Conservation (phyloP, 2,797 vertebrate species). For the Tapirus indicus region DNA sequence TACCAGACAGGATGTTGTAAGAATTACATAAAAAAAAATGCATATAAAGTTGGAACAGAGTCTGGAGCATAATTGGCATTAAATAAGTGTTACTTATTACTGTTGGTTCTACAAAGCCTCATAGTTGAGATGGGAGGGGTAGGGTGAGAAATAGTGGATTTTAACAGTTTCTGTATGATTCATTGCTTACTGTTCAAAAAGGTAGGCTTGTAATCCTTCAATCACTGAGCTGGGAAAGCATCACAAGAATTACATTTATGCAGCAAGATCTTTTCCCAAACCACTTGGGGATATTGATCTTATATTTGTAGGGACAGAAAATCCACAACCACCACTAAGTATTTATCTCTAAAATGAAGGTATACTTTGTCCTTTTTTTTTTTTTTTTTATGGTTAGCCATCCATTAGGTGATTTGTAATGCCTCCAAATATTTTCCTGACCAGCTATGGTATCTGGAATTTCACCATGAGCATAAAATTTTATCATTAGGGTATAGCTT, state of each 20-base stretch:
- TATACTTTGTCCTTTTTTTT: not conserved
- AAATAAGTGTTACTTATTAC: not conserved
- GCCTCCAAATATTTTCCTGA: not conserved
- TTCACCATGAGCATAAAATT: not conserved
- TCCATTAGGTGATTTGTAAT: not conserved
- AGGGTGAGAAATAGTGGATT: not conserved
- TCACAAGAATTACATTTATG: not conserved
- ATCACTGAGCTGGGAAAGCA: not conserved
- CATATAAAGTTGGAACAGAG: not conserved
- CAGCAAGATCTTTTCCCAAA: conserved; percentile 32
- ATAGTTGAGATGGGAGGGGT: not conserved
- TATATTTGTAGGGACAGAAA: not conserved
- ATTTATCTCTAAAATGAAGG: conserved; percentile 15
- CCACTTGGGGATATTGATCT: not conserved
- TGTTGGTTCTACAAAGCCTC: not conserved
- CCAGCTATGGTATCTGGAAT: not conserved
- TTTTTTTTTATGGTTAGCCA: not conserved
- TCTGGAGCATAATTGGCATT: not conserved
- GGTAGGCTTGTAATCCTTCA: not conserved
- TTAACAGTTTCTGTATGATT: conserved; percentile 19
- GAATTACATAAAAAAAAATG: conserved; percentile 12
- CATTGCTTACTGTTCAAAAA: conserved; percentile 3
- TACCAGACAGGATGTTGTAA: not conserved
- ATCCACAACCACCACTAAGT: not conserved
- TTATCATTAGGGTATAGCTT: not conserved